Percentiles rank a stretch among this genome's conserved stretches.
phyloP scores from a whole-genome alignment of 1,140 invertebrate genomes.

The Mactra quadrangularis region DNA sequence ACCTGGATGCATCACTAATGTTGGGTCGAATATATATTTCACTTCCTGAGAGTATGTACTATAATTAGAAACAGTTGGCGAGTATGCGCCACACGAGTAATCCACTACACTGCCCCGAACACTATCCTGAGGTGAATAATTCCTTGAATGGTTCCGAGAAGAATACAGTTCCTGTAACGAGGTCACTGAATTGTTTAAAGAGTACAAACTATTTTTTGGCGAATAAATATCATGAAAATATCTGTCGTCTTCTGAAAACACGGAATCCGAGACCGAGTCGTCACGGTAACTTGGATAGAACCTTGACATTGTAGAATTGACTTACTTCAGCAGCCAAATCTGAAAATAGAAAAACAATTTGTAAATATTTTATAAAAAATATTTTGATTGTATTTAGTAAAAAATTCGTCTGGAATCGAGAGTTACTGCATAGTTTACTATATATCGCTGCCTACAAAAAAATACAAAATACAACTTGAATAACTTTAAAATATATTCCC shows the following conservation, averaged over 20 bases:
- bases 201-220: background rate
- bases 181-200: constrained; percentile 21
- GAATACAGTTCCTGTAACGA: constrained; percentile 46
- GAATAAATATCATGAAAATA: constrained; percentile 24
- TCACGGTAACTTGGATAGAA: constrained; percentile 18
- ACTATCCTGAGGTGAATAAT: background rate
- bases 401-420: background rate
- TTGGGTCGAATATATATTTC: constrained; percentile 66
- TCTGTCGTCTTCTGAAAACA: constrained; percentile 49
- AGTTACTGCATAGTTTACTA: too few species aligned
- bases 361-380: background rate
- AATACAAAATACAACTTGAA: too few species aligned
- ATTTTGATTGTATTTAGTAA: background rate
- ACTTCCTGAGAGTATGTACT: constrained; percentile 66
- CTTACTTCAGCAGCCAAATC: background rate
- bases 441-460: too few species aligned
- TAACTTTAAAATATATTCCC: too few species aligned
- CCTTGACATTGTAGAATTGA: background rate
- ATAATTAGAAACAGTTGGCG: constrained; percentile 61
- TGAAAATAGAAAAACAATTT: constrained; percentile 2
- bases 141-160: constrained; percentile 3
- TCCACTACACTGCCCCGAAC: background rate
- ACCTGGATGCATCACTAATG: constrained; percentile 45
- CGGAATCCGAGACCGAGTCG: constrained; percentile 41
- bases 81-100: constrained; percentile 20